Base-by-base conservation (phyloP, 2,888 invertebrate genomes). In the Amiota communis region DNA sequence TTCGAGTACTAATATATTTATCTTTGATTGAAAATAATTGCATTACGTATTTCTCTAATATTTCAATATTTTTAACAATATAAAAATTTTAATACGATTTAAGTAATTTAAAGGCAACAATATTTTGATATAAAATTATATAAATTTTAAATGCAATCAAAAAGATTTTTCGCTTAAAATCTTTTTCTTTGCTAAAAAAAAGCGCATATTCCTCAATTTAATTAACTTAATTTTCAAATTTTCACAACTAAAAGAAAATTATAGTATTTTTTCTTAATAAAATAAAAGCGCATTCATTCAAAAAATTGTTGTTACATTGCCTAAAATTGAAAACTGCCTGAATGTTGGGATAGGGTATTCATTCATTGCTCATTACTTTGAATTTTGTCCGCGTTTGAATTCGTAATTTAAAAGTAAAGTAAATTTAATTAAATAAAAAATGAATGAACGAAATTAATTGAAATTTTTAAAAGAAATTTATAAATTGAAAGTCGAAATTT, bases 301-400 rank as follows among this genome's bases (percentile, higher is more conserved):
- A 81, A 84, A 86, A 86, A 85, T 88, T 87, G 88, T 88, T 87
- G 87, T 78, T 86, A 71, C 73, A 71, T 80, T 77, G 78, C 77
- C 79, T 77, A 82, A 79, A 81, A 87, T 87, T 88, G 88, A 88
- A 89, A 89, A 90, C 93, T 95, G 95, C 96, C 96, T 97, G 96
- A 96, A 96, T 96, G 96, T 96, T 96, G 96, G 96, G 96, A 96
- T 96, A 96, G 96, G 96, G 96, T 96, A 96, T 95, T 85, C 36
- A 36, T 36, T 36, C 84, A 86, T 82, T 81, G 82, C 80, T 81
- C 79, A 75, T 74, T 70, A 4, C 15, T 2, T 13, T 13, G 9
- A 51, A 68, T 95, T 95, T 87, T 86, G 91, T 90, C 91, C 90
- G 90, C 90, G 88, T 85, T 81, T 80, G 79, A 84, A 81, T 11